phyloP scores from a whole-genome alignment of 2,888 invertebrate genomes.

The Hybos culiciformis region DNA sequence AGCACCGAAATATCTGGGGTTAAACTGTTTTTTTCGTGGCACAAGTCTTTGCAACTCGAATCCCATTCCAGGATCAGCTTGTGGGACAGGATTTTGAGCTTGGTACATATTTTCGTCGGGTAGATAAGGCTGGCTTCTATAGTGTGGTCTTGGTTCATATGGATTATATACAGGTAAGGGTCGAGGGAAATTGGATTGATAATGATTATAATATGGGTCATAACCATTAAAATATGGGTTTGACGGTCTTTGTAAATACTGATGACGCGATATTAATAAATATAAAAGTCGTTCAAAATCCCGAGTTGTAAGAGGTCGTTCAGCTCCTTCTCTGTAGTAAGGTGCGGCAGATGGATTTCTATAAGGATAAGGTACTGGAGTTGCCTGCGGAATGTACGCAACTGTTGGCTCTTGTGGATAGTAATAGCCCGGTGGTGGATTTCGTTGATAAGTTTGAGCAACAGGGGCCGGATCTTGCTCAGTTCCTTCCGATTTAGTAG shows the following conservation, averaged over 20 bases:
- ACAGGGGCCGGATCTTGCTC: conserved; percentile 11
- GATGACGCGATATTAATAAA: conserved; percentile 50
- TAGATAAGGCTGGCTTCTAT: conserved; percentile 6
- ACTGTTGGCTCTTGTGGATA: conserved; percentile 24
- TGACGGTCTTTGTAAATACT: conserved; percentile 36
- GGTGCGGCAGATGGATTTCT: conserved; percentile 23
- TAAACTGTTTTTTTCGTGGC: conserved; percentile 32
- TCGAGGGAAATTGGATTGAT: conserved; percentile 10
- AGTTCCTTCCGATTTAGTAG: conserved; percentile 6
- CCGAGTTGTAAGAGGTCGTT: conserved; percentile 54
- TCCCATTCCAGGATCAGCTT: conserved; percentile 21
- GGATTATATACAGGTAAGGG: conserved; percentile 12
- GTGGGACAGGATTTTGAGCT: conserved; percentile 15
- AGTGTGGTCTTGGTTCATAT: conserved; percentile 8
- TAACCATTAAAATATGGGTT: conserved; percentile 21
- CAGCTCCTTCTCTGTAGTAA: conserved; percentile 23
- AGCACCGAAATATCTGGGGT: conserved; percentile 33
- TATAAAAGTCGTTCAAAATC: conserved; percentile 55
- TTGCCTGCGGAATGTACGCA: conserved; percentile 19
- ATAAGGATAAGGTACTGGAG: conserved; percentile 21
- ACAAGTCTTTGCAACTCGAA: conserved; percentile 40
- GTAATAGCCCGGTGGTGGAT: conserved; percentile 4
- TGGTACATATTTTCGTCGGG: conserved; percentile 16
- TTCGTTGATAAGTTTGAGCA: conserved; percentile 9
- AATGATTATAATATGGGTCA: conserved; percentile 6